Base-by-base conservation (phyloP, 2,113 vertebrate genomes). In the Marmota flaviventris region DNA sequence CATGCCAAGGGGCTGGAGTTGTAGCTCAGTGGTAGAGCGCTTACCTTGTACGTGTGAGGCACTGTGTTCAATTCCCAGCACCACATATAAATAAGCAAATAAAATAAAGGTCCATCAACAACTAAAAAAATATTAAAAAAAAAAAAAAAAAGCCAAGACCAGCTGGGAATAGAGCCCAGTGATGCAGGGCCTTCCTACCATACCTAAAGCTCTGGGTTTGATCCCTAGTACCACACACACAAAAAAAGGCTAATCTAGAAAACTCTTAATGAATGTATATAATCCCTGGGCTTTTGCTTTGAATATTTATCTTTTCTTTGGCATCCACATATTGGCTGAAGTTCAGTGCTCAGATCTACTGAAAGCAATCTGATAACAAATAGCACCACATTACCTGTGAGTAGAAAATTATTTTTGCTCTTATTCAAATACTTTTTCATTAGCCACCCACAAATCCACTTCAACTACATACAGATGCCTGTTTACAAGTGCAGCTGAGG, bases 231-330 rank as follows among this genome's bases (percentile, higher is more conserved):
- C 14, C 67, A 17, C 32, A 34, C 12, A 32, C 12, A 32, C 5
- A 69, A 51, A 51, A 51, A 13, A 34, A 34, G 67, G 12, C 34
- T 67, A 81, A 92, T 86, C 70, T 86, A 86, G 87, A 96, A 93
- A 87, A 72, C 48, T 39, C 58, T 95, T 97, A 96, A 82, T 37
- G 10, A 85, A 77, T 75, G 24, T 76, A 29, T 29, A 72, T 56
- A n/a, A 94, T 94, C 37, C 42, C 22, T 91, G 69, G 72, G 13
- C 34, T 89, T 94, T 92, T 94, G 32, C 78, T 95, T 93, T 56
- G 51, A 63, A 48, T 87, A 3, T 51, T 25, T 86, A 22, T 67
- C 6, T 45, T 53, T 48, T 61, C 45, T 82, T 72, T 67, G 61
- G 63, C 42, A 72, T n/a, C 20, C 51, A 53, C 37, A 61, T 77